Evolutionary conservation across 2,797 vertebrate species (phyloP), one percentile per base, ranked within the genome.

Genomic region (Enteromius fasciolatus): DNA sequence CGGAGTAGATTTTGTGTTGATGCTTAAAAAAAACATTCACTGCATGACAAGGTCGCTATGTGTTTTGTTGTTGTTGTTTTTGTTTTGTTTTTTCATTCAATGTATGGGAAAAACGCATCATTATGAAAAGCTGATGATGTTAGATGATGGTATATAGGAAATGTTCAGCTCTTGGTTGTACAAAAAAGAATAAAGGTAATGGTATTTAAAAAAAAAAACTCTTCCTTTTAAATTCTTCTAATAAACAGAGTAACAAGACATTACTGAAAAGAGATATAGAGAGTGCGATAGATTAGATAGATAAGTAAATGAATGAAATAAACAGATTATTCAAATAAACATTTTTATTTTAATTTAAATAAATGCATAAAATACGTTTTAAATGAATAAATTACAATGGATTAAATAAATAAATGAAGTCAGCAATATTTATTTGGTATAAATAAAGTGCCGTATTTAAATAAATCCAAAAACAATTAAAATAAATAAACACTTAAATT

Each of bases 91-190:
- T 23, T 73, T n/a, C 17, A 23, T 39, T 74, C 31, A 17, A 0
- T 48, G 7, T 57, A 33, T 15, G 36, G 18, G 10, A 2, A 41
- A 54, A 79, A 74, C 20, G n/a, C 46, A 36, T 17, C 46, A 57
- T 52, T 52, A 20, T 79, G 76, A 79, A 83, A 25, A 70, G 63
- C 36, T 66, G 76, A 73, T 31, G 70, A 80, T 70, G 11, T 57
- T 59, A 25, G 57, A 59, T 8, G 72, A 18, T 36, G 44, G 39
- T 61, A 28, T 68, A 28, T 68, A 39, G 20, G 15, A 48, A 25
- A 28, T 28, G 39, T 10, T 23, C 18, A 44, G 12, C 11, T 44
- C 20, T 44, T 68, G 5, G 5, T 6, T 25, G 5, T 69, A 69
- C 31, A 17, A 25, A 69, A 69, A 67, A 11, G 4, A 4, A 36